Evolutionary conservation across 2,113 vertebrate species (phyloP).

Genomic region (Carettochelys insculpta): DNA sequence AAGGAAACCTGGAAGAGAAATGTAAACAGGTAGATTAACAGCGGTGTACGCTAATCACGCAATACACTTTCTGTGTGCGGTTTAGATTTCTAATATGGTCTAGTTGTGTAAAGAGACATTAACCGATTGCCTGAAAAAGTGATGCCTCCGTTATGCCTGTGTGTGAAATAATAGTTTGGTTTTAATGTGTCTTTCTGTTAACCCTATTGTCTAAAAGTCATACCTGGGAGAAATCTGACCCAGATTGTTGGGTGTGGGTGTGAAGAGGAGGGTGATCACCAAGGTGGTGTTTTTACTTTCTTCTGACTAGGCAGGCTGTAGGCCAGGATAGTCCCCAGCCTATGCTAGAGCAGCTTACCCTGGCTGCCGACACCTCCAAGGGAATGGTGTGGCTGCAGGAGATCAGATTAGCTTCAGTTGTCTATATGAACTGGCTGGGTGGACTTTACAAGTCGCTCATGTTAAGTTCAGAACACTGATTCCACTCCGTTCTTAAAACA

Average conservation of each 20-base stretch:
- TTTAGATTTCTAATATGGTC: conserved; percentile 59
- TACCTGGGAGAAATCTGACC: background rate
- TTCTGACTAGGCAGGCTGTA: background rate
- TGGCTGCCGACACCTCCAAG: background rate
- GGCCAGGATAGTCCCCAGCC: rapidly evolving
- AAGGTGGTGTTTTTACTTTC: background rate
- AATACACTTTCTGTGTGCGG: conserved; percentile 62
- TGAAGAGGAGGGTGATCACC: background rate
- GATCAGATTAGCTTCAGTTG: background rate
- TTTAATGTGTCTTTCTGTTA: conserved; percentile 43
- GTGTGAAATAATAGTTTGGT: conserved; percentile 37
- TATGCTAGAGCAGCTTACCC: background rate
- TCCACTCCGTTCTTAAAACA: background rate
- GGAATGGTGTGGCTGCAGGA: background rate
- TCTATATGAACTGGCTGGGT: background rate
- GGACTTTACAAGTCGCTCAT: background rate
- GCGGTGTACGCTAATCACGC: conserved; percentile 78
- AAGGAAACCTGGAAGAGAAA: conserved; percentile 92
- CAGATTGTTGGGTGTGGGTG: background rate
- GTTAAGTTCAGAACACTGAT: conserved; percentile 2
- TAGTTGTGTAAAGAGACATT: conserved; percentile 32
- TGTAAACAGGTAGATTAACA: conserved; percentile 95
- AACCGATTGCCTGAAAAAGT: conserved; percentile 41
- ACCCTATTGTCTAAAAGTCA: background rate
- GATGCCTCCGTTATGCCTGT: background rate